Percentiles rank a stretch among this genome's conserved stretches.
These are phyloP conservation scores for Rhaphigaster nebulosa DNA, from an alignment of 2,888 invertebrate genomes.

Conservation along the genomic window DNA sequence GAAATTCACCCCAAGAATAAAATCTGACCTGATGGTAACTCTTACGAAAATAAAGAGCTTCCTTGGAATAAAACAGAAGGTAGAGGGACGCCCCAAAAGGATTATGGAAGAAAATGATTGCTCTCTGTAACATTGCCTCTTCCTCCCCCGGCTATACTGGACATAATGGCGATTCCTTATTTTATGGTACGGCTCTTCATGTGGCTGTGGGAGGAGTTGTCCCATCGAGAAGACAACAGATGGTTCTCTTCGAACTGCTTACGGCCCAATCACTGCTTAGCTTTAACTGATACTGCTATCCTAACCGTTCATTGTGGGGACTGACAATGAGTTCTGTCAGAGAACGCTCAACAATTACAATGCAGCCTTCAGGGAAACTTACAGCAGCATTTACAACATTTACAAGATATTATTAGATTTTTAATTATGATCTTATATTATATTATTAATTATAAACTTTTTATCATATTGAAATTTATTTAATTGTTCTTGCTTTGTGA, in stretches of 20 bases:
- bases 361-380: too few species aligned
- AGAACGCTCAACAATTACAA: too few species aligned
- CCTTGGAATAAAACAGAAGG: not conserved
- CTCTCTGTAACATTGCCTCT: not conserved
- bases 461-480: too few species aligned
- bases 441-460: too few species aligned
- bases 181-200: constrained; percentile 10
- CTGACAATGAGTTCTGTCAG: not conserved
- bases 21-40: not conserved
- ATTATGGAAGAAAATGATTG: constrained; percentile 3
- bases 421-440: too few species aligned
- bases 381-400: not conserved
- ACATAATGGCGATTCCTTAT: constrained; percentile 11
- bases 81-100: not conserved
- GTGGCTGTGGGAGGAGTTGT: not conserved
- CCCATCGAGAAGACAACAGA: not conserved
- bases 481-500: too few species aligned
- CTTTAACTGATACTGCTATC: not conserved
- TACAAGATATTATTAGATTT: not conserved
- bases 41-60: not conserved
- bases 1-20: not conserved
- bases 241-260: not conserved
- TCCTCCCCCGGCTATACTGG: not conserved
- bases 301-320: not conserved
- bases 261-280: not conserved